A percentile compares a stretch with the other conserved stretches of the same genome.
Evolutionary conservation across 2,797 vertebrate species (phyloP).

Genomic region (Anniella stebbinsi): DNA sequence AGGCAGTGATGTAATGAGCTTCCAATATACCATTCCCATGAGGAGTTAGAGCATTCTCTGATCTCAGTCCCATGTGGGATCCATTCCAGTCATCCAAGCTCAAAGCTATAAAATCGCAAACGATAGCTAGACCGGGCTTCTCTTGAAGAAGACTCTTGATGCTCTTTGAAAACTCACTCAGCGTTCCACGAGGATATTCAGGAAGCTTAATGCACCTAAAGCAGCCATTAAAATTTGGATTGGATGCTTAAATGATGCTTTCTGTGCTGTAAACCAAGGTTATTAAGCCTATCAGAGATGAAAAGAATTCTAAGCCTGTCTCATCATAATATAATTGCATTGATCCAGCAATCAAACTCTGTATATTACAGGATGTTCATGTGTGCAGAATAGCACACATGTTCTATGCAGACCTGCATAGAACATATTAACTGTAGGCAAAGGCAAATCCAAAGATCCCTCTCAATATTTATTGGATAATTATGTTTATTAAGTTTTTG

Average conservation of each 20-base stretch:
- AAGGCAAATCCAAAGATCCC: neutral
- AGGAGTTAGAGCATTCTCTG: neutral
- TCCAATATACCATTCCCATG: neutral
- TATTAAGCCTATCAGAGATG: neutral
- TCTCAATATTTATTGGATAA: neutral
- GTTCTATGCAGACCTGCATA: neutral
- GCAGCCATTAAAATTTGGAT: neutral
- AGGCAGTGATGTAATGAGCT: neutral
- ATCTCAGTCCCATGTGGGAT: neutral
- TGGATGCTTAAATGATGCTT: neutral
- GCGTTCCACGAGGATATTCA: neutral
- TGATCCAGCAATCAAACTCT: neutral
- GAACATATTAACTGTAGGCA: neutral
- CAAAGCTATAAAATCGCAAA: neutral
- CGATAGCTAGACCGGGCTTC: neutral
- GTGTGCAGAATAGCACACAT: neutral
- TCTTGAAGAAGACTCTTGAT: neutral
- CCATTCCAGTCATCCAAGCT: neutral
- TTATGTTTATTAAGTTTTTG: neutral
- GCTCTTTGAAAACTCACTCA: neutral
- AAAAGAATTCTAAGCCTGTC: neutral
- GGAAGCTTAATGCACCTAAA: neutral
- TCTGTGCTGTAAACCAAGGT: neutral
- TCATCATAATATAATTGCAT: slow-evolving; percentile 5
- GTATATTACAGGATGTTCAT: neutral